These are phyloP conservation scores for Aphelocoma coerulescens DNA, from an alignment of 2,113 vertebrate species.

Conservation along the genomic window DNA sequence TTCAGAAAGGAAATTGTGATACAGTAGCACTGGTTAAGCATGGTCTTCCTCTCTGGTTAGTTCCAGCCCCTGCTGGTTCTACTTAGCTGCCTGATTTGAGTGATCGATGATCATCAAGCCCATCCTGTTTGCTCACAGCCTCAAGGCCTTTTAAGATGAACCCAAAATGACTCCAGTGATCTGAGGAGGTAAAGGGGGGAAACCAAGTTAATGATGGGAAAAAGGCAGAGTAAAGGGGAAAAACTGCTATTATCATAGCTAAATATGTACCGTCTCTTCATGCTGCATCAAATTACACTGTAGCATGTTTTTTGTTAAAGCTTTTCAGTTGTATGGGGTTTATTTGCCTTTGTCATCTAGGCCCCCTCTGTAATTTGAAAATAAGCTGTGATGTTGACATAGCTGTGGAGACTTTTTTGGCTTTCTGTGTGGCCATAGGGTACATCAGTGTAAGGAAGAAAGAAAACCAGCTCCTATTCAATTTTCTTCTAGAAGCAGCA, in stretches of 20 bases:
- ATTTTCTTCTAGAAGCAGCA: neutral
- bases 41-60: neutral
- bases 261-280: neutral
- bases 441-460: neutral
- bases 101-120: neutral
- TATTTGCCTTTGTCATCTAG: neutral
- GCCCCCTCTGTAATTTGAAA: neutral
- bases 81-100: neutral
- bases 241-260: neutral
- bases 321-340: neutral
- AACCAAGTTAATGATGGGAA: neutral
- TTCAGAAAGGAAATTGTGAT: neutral
- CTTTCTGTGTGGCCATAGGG: neutral
- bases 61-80: neutral
- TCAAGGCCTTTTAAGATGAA: neutral
- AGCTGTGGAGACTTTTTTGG: neutral
- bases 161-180: neutral
- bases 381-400: neutral
- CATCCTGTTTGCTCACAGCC: neutral
- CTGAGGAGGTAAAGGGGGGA: neutral
- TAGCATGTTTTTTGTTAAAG: neutral
- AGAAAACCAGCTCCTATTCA: neutral
- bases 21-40: neutral
- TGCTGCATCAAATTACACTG: neutral
- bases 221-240: neutral